Conservation (phyloP, 2,113 vertebrate genomes). For the Myiagra hebetior region DNA sequence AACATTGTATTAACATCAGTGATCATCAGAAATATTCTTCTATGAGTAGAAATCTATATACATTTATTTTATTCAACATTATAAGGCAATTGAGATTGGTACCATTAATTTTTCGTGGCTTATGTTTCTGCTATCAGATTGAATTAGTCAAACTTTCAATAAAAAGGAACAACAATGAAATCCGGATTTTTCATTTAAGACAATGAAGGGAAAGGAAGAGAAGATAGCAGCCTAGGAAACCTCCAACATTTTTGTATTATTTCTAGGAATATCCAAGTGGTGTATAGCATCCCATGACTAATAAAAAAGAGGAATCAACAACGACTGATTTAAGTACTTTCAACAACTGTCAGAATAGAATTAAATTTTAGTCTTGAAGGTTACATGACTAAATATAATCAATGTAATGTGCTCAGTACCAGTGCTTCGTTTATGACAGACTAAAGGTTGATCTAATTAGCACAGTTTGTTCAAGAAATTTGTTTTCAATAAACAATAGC, state of each 20-base stretch:
- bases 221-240: neutral
- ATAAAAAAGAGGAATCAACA: neutral
- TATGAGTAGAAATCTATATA: neutral
- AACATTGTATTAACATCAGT: neutral
- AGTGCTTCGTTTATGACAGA: neutral
- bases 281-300: neutral
- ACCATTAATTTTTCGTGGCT: neutral
- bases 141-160: neutral
- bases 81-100: neutral
- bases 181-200: neutral
- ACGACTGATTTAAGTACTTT: neutral
- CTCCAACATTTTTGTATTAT: neutral
- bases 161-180: neutral
- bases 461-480: neutral
- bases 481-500: neutral
- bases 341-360: neutral
- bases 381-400: neutral
- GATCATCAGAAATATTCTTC: neutral
- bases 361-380: neutral
- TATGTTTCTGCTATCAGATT: neutral
- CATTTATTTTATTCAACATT: neutral
- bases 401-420: neutral
- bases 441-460: neutral
- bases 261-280: neutral
- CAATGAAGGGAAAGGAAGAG: accelerated